Evolutionary conservation across 2,797 vertebrate species (phyloP), one percentile per base, ranked within the genome.

Genomic region (Eutrigla gurnardus): DNA sequence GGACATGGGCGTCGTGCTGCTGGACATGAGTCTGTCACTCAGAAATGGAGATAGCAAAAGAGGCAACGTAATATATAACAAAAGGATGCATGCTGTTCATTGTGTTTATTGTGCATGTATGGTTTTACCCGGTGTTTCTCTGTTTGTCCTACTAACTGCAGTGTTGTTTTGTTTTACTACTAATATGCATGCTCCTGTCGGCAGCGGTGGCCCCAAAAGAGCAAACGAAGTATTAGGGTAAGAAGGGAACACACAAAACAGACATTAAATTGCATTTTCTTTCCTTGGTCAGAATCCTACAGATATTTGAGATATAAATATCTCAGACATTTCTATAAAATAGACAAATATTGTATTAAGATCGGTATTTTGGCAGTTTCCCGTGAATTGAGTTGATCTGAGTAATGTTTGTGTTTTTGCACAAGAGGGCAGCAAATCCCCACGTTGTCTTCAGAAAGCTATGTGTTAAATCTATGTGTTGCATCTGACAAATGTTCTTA

Each of bases 1-100:
- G 2, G 96, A 99, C 83, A 99, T 99, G 98, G 98, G 98, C 5
- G 92, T 93, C 42, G 94, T 99, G 67, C 80, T 97, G 77, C 75
- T 99, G 90, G 96, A 97, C 83, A 71, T 98, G 92, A 95, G 86
- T 75, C 92, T 99, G 49, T 93, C 95, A 4, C 91, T 93, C 60
- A 95, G 96, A 87, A 92, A 96, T 7, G 90, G 93, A 75, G 95
- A 96, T 83, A 92, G 93, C 85, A 97, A 94, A 89, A 95, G 92
- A 90, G 91, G 93, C 70, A 59, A 37, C 53, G 94, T 93, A 89
- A 58, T 58, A n/a, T n/a, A 9, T 39, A 5, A 11, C 50, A 40
- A 18, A 43, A 35, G 45, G 36, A 58, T 14, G 35, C 12, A 36
- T 73, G 33, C 37, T 18, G 6, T 69, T 46, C 47, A 52, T 45